These are phyloP conservation scores for Arizona elegans DNA, from an alignment of 2,113 vertebrate genomes.

Conservation along the genomic window DNA sequence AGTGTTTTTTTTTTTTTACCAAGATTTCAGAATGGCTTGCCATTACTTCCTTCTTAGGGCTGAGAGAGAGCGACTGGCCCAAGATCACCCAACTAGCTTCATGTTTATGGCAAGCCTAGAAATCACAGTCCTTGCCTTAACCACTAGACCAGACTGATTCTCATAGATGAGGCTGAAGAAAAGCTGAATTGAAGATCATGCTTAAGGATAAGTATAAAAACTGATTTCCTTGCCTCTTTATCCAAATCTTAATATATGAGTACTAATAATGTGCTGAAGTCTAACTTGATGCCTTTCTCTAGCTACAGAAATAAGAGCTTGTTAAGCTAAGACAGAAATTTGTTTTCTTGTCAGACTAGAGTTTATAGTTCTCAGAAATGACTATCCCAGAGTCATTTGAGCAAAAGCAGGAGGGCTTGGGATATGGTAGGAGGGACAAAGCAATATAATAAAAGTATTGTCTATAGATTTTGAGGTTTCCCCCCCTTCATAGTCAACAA, in stretches of 20 bases:
- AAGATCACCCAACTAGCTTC: neutral
- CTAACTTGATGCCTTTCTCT: neutral
- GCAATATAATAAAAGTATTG: neutral
- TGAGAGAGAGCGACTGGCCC: neutral
- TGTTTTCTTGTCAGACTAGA: neutral
- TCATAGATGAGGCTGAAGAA: neutral
- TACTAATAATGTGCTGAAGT: neutral
- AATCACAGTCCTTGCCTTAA: neutral
- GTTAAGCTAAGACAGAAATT: neutral
- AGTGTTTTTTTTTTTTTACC: neutral
- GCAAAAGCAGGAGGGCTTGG: neutral
- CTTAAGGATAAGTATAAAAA: neutral
- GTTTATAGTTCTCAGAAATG: neutral
- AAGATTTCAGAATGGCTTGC: neutral
- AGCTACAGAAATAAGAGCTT: neutral
- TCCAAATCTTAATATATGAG: neutral
- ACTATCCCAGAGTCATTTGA: neutral
- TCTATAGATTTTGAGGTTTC: neutral
- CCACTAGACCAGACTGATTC: neutral
- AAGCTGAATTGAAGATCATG: neutral
- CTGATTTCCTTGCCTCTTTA: neutral
- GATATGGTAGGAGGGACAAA: neutral
- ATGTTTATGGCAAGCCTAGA: neutral
- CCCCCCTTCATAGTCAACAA: neutral
- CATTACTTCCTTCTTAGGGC: neutral